Conservation (phyloP, 2,113 vertebrate genomes). For the Lamprotornis superbus region DNA sequence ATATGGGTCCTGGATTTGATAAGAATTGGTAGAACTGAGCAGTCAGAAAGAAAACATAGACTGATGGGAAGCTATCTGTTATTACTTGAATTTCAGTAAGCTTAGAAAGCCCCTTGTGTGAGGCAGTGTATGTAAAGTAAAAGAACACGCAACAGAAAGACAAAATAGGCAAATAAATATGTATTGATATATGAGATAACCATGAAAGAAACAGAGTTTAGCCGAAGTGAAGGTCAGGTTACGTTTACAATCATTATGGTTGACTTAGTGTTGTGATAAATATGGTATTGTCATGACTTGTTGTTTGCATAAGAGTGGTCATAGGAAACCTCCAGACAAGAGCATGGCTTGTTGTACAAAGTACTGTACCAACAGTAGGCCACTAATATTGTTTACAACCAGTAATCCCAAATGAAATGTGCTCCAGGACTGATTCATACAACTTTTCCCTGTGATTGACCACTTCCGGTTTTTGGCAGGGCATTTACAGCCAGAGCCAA, state of each 20-base stretch:
- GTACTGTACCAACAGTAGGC: neutral
- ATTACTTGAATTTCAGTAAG: neutral
- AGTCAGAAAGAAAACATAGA: neutral
- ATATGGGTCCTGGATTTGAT: neutral
- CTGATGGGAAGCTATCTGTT: neutral
- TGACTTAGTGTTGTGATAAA: conserved; percentile 8
- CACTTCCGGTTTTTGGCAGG: neutral
- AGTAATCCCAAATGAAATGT: neutral
- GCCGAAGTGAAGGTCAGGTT: neutral
- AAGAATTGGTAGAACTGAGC: neutral
- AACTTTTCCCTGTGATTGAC: neutral
- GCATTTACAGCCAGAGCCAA: neutral
- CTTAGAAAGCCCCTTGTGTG: neutral
- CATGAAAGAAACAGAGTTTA: neutral
- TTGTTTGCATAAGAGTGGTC: neutral
- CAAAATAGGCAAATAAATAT: neutral
- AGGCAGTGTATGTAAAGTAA: neutral
- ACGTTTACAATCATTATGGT: neutral
- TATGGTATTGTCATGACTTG: neutral
- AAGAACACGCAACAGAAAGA: neutral
- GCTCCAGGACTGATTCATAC: neutral
- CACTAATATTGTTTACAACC: neutral
- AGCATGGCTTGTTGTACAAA: neutral
- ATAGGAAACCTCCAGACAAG: conserved; percentile 8
- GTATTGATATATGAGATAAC: neutral